A percentile compares a stretch with the other conserved stretches of the same genome.
Evolutionary conservation across 2,113 vertebrate genomes (phyloP).

Genomic region (Caracal caracal): DNA sequence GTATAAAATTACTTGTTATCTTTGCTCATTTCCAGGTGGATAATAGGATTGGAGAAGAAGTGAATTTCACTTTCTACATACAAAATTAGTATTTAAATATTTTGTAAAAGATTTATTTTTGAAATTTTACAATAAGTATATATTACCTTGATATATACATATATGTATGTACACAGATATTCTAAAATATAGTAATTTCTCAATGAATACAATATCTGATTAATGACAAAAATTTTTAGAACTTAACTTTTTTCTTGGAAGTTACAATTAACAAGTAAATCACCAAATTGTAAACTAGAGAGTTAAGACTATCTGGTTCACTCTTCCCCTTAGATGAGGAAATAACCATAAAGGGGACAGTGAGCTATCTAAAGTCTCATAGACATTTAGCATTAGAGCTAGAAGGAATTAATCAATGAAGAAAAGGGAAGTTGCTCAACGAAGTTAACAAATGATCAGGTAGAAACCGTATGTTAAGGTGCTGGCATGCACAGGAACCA

Average conservation of each 20-base stretch:
- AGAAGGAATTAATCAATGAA: not conserved
- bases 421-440: not conserved
- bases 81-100: not conserved
- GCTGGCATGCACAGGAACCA: not conserved
- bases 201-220: not conserved
- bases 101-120: not conserved
- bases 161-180: not conserved
- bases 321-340: not conserved
- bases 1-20: not conserved
- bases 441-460: not conserved
- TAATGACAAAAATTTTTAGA: not conserved
- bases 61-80: not conserved
- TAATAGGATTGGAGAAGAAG: not conserved
- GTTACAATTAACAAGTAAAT: not conserved
- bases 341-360: not conserved
- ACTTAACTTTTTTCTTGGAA: not conserved
- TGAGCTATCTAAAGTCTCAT: not conserved
- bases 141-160: not conserved
- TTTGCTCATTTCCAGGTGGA: not conserved
- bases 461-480: not conserved
- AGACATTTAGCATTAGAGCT: not conserved
- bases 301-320: not conserved
- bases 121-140: not conserved
- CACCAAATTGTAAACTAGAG: not conserved
- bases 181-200: not conserved